Base-by-base conservation (phyloP, 1,140 invertebrate species). In the Diorhabda carinulata region DNA sequence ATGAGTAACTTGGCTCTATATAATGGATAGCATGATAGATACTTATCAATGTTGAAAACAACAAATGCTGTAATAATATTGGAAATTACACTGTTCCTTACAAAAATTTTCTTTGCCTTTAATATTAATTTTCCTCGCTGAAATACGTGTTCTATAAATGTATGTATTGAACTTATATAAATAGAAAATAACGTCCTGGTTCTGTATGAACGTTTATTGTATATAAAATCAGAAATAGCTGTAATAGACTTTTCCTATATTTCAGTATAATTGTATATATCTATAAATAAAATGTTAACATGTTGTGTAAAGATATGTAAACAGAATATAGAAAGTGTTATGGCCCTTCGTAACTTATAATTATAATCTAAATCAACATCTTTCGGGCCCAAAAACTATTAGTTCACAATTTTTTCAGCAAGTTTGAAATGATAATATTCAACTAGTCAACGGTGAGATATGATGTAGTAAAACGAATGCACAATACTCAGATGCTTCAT, bases 201-300 rank as follows among this genome's bases (percentile, higher is more conserved):
- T 25, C 25, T 25, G 25, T 25, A 25, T 25, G 25, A 25, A 25
- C 25, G 25, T 25, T 25, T 25, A 25, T 25, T 25, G 25, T 25
- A 25, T 25, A 25, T 25, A 25, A 25, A 25, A 25, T 25, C 47
- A 52, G n/a, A 52, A 52, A 52, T 52, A 52, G 4, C 6, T 52
- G 6, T n/a, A 3, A n/a, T 52, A 52, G 47, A 8, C 47, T 52
- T 52, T 25, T n/a, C n/a, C 47, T 52, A 52, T 52, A 52, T 52
- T 8, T 52, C 47, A 67, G 61, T 9, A 64, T 67, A 67, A 63
- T 70, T 75, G 72, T 75, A 75, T 70, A 75, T 74, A 73, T 65
- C 67, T 74, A 72, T 75, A 75, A 71, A 72, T 73, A 74, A 59
- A 58, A 76, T 76, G 74, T 76, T 76, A 67, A 70, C 72, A 76